These are phyloP conservation scores for Morus bassanus DNA, from an alignment of 2,797 vertebrate genomes.

Conservation along the genomic window DNA sequence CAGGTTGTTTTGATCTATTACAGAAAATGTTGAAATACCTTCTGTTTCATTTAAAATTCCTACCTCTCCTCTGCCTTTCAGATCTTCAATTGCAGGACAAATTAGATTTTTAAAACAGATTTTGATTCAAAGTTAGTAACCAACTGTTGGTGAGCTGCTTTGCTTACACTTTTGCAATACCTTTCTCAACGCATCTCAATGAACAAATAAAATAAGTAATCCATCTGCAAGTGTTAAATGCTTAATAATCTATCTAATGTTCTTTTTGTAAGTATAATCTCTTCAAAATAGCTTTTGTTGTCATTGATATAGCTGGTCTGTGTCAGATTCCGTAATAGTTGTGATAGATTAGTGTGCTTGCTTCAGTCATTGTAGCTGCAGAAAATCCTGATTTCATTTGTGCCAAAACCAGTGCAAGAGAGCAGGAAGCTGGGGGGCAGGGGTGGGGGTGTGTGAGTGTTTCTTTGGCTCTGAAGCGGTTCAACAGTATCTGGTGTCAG, in stretches of 20 bases:
- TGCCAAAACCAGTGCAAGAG: neutral
- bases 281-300: neutral
- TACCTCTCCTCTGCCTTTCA: conserved; percentile 15
- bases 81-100: conserved; percentile 21
- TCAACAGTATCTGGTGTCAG: neutral
- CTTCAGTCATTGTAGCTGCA: neutral
- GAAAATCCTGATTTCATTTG: neutral
- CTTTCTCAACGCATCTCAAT: neutral
- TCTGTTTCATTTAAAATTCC: neutral
- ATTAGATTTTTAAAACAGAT: neutral
- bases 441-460: neutral
- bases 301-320: neutral
- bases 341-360: neutral
- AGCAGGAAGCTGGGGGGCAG: neutral
- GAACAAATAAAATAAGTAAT: conserved; percentile 6
- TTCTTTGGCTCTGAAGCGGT: neutral
- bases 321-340: neutral
- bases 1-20: neutral
- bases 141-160: neutral
- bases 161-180: neutral
- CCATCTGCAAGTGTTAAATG: neutral
- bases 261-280: neutral
- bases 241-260: neutral
- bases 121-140: neutral
- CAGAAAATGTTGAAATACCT: neutral